Conservation (phyloP, 2,113 vertebrate species). For the Pterocles orientalis region DNA sequence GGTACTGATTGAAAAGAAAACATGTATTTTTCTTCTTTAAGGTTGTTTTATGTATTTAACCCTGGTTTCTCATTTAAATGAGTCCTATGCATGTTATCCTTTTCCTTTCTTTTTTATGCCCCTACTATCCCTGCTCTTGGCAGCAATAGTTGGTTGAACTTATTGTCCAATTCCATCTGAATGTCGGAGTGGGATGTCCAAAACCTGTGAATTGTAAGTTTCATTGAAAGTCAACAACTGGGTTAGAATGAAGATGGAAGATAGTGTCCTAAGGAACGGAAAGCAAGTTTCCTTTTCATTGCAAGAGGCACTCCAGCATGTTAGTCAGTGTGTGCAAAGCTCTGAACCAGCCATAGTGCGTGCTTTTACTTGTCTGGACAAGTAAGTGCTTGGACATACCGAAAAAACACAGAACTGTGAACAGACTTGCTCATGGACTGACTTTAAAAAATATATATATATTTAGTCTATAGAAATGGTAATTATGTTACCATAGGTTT, state of each 20-base stretch:
- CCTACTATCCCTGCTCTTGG: fast-evolving
- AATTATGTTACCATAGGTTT: not conserved
- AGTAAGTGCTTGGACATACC: too few species aligned
- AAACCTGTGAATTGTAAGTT: not conserved
- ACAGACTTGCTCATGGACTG: not conserved
- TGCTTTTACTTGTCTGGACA: not conserved
- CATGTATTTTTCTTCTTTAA: not conserved
- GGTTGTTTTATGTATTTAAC: not conserved
- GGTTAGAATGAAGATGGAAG: not conserved
- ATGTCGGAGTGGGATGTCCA: not conserved
- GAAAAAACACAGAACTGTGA: not conserved
- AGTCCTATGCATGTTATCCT: not conserved
- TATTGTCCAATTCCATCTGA: not conserved
- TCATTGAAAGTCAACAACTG: not conserved
- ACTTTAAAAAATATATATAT: fast-evolving
- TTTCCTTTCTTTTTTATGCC: not conserved
- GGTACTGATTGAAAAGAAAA: not conserved
- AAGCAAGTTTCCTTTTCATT: not conserved
- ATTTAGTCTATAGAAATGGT: not conserved
- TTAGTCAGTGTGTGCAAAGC: not conserved
- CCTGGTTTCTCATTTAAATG: not conserved
- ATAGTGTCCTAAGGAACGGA: not conserved
- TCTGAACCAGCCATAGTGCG: not conserved
- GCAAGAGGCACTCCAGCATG: not conserved
- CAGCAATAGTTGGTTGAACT: not conserved